Percentiles rank a stretch among this genome's conserved stretches.
These are phyloP conservation scores for Heliothis virescens DNA, from an alignment of 1,140 invertebrate genomes.

Conservation along the genomic window DNA sequence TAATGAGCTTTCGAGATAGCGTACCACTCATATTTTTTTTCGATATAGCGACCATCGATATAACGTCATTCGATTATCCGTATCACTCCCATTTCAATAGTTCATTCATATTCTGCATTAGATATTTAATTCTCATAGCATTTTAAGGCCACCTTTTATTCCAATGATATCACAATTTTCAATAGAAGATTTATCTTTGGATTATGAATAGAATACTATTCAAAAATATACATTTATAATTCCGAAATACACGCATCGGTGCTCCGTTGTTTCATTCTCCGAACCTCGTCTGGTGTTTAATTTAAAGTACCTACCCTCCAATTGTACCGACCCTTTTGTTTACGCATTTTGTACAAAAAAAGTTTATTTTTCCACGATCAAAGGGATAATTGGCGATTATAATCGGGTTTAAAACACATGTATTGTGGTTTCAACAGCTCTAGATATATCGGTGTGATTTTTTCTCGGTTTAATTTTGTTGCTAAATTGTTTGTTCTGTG, in stretches of 20 bases:
- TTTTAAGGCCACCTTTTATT: no score
- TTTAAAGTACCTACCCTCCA: conserved; percentile 39
- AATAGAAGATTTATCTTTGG: neutral
- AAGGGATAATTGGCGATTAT: conserved; percentile 49
- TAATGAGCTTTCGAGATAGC: no score
- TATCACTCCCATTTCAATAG: no score
- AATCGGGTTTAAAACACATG: conserved; percentile 43
- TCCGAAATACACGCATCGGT: conserved; percentile 3
- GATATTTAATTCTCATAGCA: no score
- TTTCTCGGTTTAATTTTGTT: conserved; percentile 38
- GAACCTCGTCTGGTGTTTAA: conserved; percentile 50
- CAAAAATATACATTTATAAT: conserved; percentile 19
- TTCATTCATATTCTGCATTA: no score
- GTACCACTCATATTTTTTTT: no score
- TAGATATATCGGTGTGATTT: conserved; percentile 35
- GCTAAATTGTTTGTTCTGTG: conserved; percentile 22
- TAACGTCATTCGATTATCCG: no score
- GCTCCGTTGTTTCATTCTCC: conserved; percentile 35
- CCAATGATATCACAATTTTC: conserved; percentile 3
- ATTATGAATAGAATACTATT: neutral
- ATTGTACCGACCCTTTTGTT: conserved; percentile 28
- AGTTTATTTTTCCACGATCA: conserved; percentile 38
- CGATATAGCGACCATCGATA: no score
- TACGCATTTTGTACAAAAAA: conserved; percentile 33
- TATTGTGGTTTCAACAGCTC: conserved; percentile 2